phyloP scores from a whole-genome alignment of 2,888 invertebrate genomes.

The Lithophane semibrunnea region DNA sequence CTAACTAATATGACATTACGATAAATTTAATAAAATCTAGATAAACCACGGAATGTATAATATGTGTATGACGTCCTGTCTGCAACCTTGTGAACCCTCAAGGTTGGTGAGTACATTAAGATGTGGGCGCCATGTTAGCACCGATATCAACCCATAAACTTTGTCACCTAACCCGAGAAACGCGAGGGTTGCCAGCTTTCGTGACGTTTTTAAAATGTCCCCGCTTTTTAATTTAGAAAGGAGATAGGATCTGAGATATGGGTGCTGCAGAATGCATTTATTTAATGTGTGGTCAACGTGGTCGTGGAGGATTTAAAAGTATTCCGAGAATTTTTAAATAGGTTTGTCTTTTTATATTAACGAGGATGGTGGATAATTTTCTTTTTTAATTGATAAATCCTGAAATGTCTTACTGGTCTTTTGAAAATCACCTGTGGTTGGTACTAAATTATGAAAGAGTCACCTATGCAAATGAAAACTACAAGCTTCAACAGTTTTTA shows the following conservation, averaged over 20 bases:
- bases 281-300: slow-evolving; percentile 17
- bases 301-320: slow-evolving; percentile 12
- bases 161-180: slow-evolving; percentile 41
- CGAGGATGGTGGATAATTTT: too few relatives aligned
- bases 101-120: slow-evolving; percentile 68
- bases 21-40: slow-evolving; percentile 62
- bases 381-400: not conserved
- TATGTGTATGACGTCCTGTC: slow-evolving; percentile 63
- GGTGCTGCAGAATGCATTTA: slow-evolving; percentile 44
- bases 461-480: not conserved
- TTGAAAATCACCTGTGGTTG: not conserved
- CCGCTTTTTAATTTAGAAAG: slow-evolving; percentile 56
- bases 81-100: slow-evolving; percentile 66
- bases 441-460: not conserved
- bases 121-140: slow-evolving; percentile 55
- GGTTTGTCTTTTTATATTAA: slow-evolving; percentile 10
- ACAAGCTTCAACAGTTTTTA: not conserved
- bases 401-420: not conserved
- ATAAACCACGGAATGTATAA: slow-evolving; percentile 54
- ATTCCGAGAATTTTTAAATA: not conserved
- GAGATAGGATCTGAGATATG: slow-evolving; percentile 58
- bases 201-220: slow-evolving; percentile 48
- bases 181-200: slow-evolving; percentile 33
- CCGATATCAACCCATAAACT: slow-evolving; percentile 62
- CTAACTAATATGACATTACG: slow-evolving; percentile 50